Evolutionary conservation across 2,888 invertebrate genomes (phyloP), one percentile per base, ranked within the genome.

Genomic region (Thyatira batis): DNA sequence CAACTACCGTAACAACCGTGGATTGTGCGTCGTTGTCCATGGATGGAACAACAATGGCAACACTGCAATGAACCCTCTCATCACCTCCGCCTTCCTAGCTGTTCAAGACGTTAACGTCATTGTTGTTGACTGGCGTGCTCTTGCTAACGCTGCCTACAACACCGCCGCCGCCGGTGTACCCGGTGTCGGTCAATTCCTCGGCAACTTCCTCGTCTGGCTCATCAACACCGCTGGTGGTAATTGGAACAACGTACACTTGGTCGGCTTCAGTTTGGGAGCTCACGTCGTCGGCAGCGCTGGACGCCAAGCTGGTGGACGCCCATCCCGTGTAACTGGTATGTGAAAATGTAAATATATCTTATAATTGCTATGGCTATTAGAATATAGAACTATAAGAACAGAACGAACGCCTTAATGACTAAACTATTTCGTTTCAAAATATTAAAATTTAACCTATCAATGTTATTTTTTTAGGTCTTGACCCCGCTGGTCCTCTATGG

Each of bases 251-350:
- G 76, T 91, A 0, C 92, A 92, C 58, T 69, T 92, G 9, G 70
- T 92, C 6, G 92, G 92, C 13, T 85, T 86, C 75, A 92, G 92
- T 60, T 78, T 92, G 60, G 92, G 92, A 0, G 89, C 91, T 52
- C 92, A 92, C 61, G 76, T 91, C 1, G 86, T 86, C 0, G 90
- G 87, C 2, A 80, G 61, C 20, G 85, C 87, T 20, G 89, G 88
- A 0, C 82, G 85, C 0, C 59, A 67, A 1, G 63, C 74, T 4
- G 71, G 71, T 9, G 61, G 76, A 0, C 67, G 73, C 4, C 53
- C 76, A 6, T 63, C 65, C 2, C 78, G 87, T 57, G 63, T 87
- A 2, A 86, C 87, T 51, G 87, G 88, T 87, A 55, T 54, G 63
- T 62, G 11, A 2, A 5, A 8, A 39, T 17, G 17, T 39, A 13